Conservation (phyloP, 2,113 vertebrate species). For the Neoarius graeffei region DNA sequence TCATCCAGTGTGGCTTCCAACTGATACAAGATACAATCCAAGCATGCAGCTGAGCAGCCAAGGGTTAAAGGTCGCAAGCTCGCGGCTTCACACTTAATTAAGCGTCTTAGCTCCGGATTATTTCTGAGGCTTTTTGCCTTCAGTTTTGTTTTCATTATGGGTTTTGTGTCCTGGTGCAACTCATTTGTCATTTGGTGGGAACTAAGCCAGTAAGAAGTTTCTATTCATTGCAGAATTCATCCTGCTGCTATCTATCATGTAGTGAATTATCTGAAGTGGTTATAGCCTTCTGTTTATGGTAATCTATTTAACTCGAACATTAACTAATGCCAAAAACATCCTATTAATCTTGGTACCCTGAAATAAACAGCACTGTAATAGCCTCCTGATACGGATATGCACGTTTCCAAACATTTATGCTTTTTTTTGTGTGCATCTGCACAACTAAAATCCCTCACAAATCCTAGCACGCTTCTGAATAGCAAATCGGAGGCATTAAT, state of each 20-base stretch:
- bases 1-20: neutral
- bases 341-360: neutral
- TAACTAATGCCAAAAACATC: neutral
- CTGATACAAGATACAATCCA: neutral
- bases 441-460: neutral
- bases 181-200: neutral
- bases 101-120: neutral
- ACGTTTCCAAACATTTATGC: neutral
- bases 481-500: slow-evolving; percentile 22
- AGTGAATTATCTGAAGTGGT: neutral
- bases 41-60: neutral
- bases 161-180: neutral
- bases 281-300: neutral
- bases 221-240: neutral
- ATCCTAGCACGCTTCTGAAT: slow-evolving; percentile 7
- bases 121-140: neutral
- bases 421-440: neutral
- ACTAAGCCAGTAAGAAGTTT: neutral
- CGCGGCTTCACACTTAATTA: neutral
- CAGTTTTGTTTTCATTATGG: neutral
- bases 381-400: neutral
- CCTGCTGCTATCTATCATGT: neutral
- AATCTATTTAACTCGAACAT: neutral
- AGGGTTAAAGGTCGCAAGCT: neutral
- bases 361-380: neutral